phyloP scores from a whole-genome alignment of 2,797 vertebrate genomes.

The Crocodylus rhombifer region DNA sequence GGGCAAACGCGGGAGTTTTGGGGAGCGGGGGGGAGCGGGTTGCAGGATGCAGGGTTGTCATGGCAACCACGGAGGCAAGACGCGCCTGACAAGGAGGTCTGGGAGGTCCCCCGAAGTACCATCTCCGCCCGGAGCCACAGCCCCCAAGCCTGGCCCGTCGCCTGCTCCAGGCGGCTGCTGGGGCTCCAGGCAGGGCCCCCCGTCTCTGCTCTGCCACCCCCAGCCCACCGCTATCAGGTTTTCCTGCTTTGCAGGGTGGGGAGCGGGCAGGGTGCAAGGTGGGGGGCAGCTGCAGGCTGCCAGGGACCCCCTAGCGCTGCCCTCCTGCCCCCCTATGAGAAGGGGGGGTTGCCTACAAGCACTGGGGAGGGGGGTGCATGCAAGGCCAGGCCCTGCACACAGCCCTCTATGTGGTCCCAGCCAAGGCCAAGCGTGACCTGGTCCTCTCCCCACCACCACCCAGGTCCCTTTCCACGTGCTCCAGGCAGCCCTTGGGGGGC shows the following conservation, averaged over 20 bases:
- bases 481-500: not conserved
- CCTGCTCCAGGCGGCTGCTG: no score
- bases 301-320: no score
- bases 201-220: no score
- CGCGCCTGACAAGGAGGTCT: not conserved
- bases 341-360: no score
- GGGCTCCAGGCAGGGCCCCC: no score
- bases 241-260: not conserved
- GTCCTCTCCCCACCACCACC: accelerated
- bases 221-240: no score
- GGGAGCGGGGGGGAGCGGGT: not conserved
- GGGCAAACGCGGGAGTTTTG: not conserved
- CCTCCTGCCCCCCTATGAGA: no score
- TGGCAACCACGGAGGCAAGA: not conserved
- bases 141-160: no score
- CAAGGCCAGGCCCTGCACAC: no score
- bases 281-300: not conserved
- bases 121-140: not conserved
- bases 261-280: not conserved
- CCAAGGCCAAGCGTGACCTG: not conserved
- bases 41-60: not conserved
- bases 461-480: not conserved
- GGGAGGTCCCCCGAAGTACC: not conserved
- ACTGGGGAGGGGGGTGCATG: no score
- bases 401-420: no score